Conservation (phyloP, 1,140 invertebrate species). For the Pentalonia nigronervosa region DNA sequence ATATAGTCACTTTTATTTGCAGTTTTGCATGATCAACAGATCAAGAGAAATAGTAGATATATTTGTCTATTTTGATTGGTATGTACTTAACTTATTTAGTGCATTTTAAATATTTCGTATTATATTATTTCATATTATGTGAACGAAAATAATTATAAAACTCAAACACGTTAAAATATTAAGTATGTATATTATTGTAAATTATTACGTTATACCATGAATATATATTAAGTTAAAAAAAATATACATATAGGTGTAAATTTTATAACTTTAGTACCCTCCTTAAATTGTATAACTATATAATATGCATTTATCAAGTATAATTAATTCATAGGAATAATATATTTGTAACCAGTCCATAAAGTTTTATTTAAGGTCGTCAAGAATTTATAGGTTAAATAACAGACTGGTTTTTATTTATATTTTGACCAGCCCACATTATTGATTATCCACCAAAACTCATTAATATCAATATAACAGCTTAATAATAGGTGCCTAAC, state of each 20-base stretch:
- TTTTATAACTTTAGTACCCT: background rate
- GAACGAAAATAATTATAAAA: background rate
- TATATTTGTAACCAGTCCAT: conserved; percentile 13
- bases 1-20: background rate
- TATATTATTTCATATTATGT: background rate
- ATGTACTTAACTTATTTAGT: background rate
- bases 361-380: conserved; percentile 41
- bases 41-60: background rate
- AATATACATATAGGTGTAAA: background rate
- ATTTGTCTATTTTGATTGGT: background rate
- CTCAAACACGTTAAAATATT: background rate
- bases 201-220: background rate
- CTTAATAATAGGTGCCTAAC: background rate
- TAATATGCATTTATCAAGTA: background rate
- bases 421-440: conserved; percentile 39
- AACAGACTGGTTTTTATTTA: conserved; percentile 36
- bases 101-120: background rate
- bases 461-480: conserved; percentile 32
- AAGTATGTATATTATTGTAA: background rate
- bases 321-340: conserved; percentile 4
- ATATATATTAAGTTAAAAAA: background rate
- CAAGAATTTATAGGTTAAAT: conserved; percentile 15
- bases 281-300: background rate
- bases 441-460: conserved; percentile 24
- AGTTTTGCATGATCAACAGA: background rate